Evolutionary conservation across 2,888 invertebrate genomes (phyloP).

Genomic region (Apeira syringaria): DNA sequence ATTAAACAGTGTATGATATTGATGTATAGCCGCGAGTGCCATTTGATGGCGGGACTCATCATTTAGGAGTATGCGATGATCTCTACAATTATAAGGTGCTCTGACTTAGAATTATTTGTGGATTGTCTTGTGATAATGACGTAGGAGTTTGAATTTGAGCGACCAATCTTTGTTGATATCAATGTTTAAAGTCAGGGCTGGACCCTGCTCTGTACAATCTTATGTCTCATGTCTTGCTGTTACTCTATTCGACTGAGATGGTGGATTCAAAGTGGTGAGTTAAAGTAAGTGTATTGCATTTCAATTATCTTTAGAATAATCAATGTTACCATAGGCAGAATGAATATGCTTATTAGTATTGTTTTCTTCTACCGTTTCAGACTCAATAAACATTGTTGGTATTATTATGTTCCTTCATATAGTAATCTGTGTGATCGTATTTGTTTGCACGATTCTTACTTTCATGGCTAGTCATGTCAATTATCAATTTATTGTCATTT

Average conservation of each 20-base stretch:
- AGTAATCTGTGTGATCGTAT: constrained; percentile 1
- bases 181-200: constrained; percentile 70
- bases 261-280: constrained; percentile 32
- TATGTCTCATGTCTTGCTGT: constrained; percentile 35
- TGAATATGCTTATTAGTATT: constrained; percentile 47
- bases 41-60: constrained; percentile 72
- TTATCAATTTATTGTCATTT: constrained; percentile 1
- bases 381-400: background rate
- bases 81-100: constrained; percentile 85
- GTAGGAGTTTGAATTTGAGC: constrained; percentile 67
- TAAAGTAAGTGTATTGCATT: constrained; percentile 67
- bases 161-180: constrained; percentile 73
- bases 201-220: constrained; percentile 52
- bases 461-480: constrained; percentile 29
- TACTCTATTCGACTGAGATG: constrained; percentile 36
- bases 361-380: constrained; percentile 25
- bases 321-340: constrained; percentile 64
- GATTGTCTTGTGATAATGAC: constrained; percentile 76
- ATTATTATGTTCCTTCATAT: background rate
- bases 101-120: constrained; percentile 78
- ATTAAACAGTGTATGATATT: constrained; percentile 70
- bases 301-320: constrained; percentile 63
- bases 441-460: constrained; percentile 13
- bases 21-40: constrained; percentile 71
- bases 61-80: constrained; percentile 73